phyloP scores from a whole-genome alignment of 64 coral and sea anemone genomes.

The Exaiptasia diaphana region DNA sequence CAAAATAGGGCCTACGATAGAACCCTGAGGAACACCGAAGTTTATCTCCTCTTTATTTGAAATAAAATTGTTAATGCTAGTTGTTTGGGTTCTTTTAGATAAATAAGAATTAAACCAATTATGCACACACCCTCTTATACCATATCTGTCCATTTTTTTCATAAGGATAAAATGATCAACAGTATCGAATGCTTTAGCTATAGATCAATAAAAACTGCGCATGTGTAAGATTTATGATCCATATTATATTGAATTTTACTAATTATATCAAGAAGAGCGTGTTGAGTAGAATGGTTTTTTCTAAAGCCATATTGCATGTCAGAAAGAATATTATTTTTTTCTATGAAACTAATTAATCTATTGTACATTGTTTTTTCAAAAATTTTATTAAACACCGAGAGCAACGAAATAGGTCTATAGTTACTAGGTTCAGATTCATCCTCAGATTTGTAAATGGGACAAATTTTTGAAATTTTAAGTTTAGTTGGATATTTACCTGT shows the following conservation, averaged over 20 bases:
- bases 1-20: neutral
- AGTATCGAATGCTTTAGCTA: constrained; percentile 30
- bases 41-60: neutral
- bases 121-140: neutral
- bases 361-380: constrained; percentile 35
- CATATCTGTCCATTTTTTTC: neutral
- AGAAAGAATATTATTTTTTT: constrained; percentile 7
- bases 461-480: constrained; percentile 7
- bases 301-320: constrained; percentile 33
- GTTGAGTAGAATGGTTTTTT: constrained; percentile 4
- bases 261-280: neutral
- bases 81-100: neutral
- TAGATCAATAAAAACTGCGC: constrained; percentile 27
- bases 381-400: constrained; percentile 28
- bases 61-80: neutral
- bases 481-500: constrained; percentile 1
- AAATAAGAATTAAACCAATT: constrained; percentile 1
- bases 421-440: constrained; percentile 16
- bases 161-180: constrained; percentile 14
- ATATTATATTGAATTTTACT: constrained; percentile 36
- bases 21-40: neutral
- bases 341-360: neutral
- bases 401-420: constrained; percentile 30
- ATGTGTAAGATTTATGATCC: neutral
- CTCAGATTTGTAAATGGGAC: constrained; percentile 16